Percentiles rank a stretch among this genome's conserved stretches.
These are phyloP conservation scores for Amorpha juglandis DNA, from an alignment of 2,888 invertebrate species.

Conservation along the genomic window DNA sequence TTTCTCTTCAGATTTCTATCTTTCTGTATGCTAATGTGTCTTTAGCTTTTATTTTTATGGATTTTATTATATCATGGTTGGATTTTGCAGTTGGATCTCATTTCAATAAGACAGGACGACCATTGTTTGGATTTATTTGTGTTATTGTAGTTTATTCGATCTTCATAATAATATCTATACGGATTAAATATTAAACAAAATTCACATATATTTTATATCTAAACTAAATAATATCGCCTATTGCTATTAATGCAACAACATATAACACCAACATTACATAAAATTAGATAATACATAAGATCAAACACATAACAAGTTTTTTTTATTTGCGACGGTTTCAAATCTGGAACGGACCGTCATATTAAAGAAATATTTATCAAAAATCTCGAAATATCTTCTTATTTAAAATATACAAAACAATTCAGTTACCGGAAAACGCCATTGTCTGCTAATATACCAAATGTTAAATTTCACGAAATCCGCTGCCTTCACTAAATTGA, in stretches of 20 bases:
- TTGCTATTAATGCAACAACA: not conserved
- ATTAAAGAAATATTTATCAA: too few species aligned
- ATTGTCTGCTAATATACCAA: not conserved
- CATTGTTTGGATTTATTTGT: not conserved
- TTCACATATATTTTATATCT: not conserved
- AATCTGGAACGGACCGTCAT: not conserved
- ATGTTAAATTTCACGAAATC: slow-evolving; percentile 10
- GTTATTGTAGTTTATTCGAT: too few species aligned
- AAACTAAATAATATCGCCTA: not conserved
- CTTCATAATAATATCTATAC: too few species aligned
- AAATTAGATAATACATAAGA: not conserved
- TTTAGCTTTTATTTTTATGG: too few species aligned
- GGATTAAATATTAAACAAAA: not conserved
- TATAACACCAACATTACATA: not conserved
- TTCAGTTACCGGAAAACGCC: slow-evolving; percentile 8
- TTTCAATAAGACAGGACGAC: too few species aligned
- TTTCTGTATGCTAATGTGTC: not conserved
- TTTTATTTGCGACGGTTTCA: not conserved
- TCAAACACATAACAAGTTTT: not conserved
- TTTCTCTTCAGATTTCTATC: not conserved
- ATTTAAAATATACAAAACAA: not conserved
- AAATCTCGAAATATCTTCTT: too few species aligned
- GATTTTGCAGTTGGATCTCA: too few species aligned
- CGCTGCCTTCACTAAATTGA: not conserved
- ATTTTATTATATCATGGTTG: too few species aligned